Evolutionary conservation across 2,113 vertebrate genomes (phyloP).

Genomic region (Sylvia atricapilla): DNA sequence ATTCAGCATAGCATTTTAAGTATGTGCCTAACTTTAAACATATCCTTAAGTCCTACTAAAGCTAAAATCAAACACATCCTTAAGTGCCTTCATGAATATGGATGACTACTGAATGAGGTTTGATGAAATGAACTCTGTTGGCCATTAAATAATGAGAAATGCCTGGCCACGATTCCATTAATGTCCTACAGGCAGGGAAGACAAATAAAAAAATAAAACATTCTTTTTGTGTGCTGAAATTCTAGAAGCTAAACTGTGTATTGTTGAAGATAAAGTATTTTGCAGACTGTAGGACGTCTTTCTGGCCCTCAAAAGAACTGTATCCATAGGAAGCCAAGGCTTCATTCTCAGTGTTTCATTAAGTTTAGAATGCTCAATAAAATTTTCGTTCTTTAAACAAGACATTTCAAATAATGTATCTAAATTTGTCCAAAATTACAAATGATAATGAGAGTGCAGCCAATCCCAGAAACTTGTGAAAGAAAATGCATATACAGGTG

Average conservation of each 20-base stretch:
- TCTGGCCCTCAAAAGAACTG: neutral
- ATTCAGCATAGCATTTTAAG: constrained; percentile 32
- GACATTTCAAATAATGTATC: neutral
- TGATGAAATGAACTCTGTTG: constrained; percentile 7
- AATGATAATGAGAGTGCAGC: neutral
- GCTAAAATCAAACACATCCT: constrained; percentile 34
- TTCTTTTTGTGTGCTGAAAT: neutral
- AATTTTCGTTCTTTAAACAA: neutral
- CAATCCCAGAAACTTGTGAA: neutral
- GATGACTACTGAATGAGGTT: neutral
- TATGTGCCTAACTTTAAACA: constrained; percentile 30
- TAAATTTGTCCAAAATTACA: neutral
- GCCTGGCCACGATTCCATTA: neutral
- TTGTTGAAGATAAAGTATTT: neutral
- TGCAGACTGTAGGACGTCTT: neutral
- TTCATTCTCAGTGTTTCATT: neutral
- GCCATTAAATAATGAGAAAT: neutral
- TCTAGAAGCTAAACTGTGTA: neutral
- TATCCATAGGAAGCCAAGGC: neutral
- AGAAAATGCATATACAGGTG: neutral
- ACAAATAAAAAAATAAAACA: neutral
- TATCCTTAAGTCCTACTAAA: constrained; percentile 28
- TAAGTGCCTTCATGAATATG: constrained; percentile 38
- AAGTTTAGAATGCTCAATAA: neutral
- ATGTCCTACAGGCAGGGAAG: neutral